Evolutionary conservation across 92 coral and sea anemone species (phyloP), one percentile per base, ranked within the genome.

Genomic region (Chrysogorgia sp.): DNA sequence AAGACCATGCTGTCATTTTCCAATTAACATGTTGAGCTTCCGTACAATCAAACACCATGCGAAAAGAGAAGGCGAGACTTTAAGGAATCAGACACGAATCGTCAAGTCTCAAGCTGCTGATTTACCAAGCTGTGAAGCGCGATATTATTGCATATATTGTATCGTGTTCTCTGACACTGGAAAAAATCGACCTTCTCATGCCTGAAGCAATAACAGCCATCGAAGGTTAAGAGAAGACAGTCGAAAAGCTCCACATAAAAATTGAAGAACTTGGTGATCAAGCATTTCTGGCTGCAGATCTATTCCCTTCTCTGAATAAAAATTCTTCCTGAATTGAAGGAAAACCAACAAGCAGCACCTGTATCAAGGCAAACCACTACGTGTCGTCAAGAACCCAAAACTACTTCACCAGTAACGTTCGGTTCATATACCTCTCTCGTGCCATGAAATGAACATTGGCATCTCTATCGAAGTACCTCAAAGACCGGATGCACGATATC

Each of bases 311-410:
- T 61, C 26, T 61, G 40, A 61, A 61, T 25, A 61, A 61, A 61
- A 61, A 61, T 61, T 61, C 68, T 61, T 21, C 68, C 68, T 61
- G 68, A 61, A 35, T 33, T 61, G 37, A 33, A 61, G 68, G 68
- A 61, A 35, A 61, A 61, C 68, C 68, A 61, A 61, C 68, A 61
- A 61, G 68, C n/a, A n/a, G n/a, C 68, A 61, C 37, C 34, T 28
- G 37, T 61, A 21, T 35, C 68, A 8, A 28, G 68, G 13, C 68
- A 25, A 28, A 61, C 68, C 37, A 61, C 17, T 21, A 61, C 68
- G 37, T 35, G 68, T 61, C 34, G 68, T 21, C 68, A 61, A 61
- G 68, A 61, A 61, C 68, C 37, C 14, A 35, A 32, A 33, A 29
- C 68, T 12, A 29, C 21, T 61, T 1, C 68, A 61, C 68, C 68